Percentiles rank a stretch among this genome's conserved stretches.
Evolutionary conservation across 1,140 invertebrate genomes (phyloP).

Genomic region (Drosophila santomea): DNA sequence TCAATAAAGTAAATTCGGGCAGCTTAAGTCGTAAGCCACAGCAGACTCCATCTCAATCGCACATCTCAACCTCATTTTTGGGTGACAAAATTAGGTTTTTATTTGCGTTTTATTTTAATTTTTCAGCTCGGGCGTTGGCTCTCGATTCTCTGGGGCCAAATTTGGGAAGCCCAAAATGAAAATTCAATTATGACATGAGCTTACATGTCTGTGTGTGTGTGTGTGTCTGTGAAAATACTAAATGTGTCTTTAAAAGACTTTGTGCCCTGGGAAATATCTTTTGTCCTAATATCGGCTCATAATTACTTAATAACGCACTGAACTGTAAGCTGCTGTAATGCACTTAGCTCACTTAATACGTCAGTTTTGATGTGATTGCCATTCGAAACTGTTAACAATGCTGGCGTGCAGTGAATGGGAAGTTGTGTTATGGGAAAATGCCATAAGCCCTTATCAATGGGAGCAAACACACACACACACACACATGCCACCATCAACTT

Average conservation of each 20-base stretch:
- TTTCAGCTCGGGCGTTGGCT: slow-evolving; percentile 23
- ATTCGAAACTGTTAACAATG: not conserved
- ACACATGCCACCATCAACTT: not conserved
- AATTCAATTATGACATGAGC: slow-evolving; percentile 77
- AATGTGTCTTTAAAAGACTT: slow-evolving; percentile 51
- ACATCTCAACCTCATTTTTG: slow-evolving; percentile 16
- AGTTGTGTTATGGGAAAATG: not conserved
- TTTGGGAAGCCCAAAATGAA: slow-evolving; percentile 48
- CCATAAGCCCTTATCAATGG: not conserved
- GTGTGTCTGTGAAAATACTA: slow-evolving; percentile 38
- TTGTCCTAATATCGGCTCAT: not conserved
- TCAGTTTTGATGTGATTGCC: not conserved
- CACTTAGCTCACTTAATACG: not conserved
- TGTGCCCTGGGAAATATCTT: slow-evolving; percentile 3
- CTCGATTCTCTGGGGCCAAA: slow-evolving; percentile 11
- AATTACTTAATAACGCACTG: slow-evolving; percentile 1
- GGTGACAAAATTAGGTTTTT: slow-evolving; percentile 66
- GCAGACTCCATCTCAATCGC: slow-evolving; percentile 1
- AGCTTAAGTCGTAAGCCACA: slow-evolving; percentile 53
- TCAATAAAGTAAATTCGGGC: slow-evolving; percentile 42
- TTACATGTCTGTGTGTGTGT: slow-evolving; percentile 43
- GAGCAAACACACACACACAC: not conserved
- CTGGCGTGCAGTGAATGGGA: not conserved
- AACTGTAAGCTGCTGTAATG: not conserved
- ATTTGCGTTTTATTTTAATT: slow-evolving; percentile 65